These are phyloP conservation scores for Muscicapa comitata DNA, from an alignment of 2,797 vertebrate genomes.

Conservation along the genomic window DNA sequence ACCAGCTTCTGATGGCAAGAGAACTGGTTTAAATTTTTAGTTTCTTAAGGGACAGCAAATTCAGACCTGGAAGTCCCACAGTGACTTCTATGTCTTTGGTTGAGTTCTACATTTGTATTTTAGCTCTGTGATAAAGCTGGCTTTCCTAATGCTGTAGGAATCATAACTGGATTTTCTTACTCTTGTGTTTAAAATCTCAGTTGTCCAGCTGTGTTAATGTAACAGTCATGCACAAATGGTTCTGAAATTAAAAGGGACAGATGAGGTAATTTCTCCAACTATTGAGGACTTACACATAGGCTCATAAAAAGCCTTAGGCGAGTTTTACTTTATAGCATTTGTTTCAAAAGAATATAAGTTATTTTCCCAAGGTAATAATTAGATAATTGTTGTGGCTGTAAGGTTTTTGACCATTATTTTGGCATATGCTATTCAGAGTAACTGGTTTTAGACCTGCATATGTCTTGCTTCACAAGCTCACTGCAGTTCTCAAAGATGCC, in stretches of 20 bases:
- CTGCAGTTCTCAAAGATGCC: background rate
- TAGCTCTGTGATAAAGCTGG: background rate
- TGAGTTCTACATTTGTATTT: background rate
- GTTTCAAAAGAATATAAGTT: background rate
- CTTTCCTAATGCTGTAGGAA: background rate
- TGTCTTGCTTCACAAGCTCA: background rate
- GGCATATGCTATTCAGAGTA: background rate
- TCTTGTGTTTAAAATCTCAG: background rate
- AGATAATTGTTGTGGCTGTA: background rate
- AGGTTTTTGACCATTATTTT: slow-evolving; percentile 18
- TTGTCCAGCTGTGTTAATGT: background rate
- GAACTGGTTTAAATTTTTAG: background rate
- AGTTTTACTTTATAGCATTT: background rate
- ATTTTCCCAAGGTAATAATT: background rate
- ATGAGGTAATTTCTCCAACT: background rate
- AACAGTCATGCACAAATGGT: background rate
- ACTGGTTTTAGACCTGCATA: background rate
- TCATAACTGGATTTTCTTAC: background rate
- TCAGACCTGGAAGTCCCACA: background rate
- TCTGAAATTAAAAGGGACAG: background rate
- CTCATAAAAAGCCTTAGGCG: background rate
- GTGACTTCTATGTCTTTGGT: background rate
- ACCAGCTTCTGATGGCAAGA: background rate
- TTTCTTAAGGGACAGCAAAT: background rate
- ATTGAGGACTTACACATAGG: background rate